Conservation (phyloP, 2,113 vertebrate species). For the Agapornis roseicollis region DNA sequence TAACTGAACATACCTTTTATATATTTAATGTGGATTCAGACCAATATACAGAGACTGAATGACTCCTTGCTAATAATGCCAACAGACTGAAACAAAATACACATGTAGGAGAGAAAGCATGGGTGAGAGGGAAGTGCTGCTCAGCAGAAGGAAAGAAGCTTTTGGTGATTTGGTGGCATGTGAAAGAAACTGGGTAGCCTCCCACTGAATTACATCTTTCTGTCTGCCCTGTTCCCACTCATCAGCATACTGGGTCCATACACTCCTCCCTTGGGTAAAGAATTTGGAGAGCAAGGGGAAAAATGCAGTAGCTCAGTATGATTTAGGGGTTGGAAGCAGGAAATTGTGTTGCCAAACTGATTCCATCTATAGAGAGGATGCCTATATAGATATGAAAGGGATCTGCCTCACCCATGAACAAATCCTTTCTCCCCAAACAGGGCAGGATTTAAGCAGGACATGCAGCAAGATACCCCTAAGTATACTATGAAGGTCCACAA, state of each 20-base stretch:
- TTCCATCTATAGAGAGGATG: neutral
- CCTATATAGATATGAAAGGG: neutral
- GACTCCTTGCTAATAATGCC: slow-evolving; percentile 30
- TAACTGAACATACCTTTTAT: neutral
- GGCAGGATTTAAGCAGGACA: neutral
- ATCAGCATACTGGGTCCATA: neutral
- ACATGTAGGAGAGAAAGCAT: neutral
- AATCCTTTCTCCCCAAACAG: neutral
- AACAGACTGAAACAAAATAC: slow-evolving; percentile 61
- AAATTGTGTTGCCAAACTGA: neutral
- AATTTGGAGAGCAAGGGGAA: neutral
- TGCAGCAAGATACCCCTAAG: neutral
- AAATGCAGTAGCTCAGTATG: neutral
- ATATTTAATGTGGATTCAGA: slow-evolving; percentile 29
- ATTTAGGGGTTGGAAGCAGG: neutral
- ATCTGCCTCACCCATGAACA: neutral
- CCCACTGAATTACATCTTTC: slow-evolving; percentile 1
- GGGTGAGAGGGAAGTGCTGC: neutral
- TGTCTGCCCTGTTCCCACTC: neutral
- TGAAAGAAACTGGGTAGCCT: slow-evolving; percentile 13
- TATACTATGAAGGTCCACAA: neutral
- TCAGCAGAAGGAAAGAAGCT: slow-evolving; percentile 17
- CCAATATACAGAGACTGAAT: neutral
- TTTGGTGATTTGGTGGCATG: slow-evolving; percentile 7
- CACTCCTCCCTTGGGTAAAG: neutral